Evolutionary conservation across 2,113 vertebrate species (phyloP), one percentile per base, ranked within the genome.

Genomic region (Lichenostomus cassidix): DNA sequence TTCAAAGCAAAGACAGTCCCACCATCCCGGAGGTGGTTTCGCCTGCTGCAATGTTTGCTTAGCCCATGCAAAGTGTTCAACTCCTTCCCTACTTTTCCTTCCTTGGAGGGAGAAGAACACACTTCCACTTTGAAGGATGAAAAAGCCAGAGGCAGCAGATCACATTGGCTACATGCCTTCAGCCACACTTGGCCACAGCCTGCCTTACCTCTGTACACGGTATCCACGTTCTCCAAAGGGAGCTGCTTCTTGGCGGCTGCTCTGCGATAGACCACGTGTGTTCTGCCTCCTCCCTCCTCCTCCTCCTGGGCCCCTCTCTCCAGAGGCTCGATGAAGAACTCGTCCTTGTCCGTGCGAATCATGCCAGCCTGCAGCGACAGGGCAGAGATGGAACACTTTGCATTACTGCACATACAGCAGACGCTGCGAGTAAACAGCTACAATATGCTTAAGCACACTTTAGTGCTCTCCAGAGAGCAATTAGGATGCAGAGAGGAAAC

Each of bases 241-340:
- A 98, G 95, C 37, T 95, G 76, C 89, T 95, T 98, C 95, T 98
- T 98, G 70, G 98, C 94, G n/a, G 98, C 98, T 1, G 98, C 98
- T 35, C 99, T 98, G 89, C 98, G 99, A 96, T 99, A 99, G 19
- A 99, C 98, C 93, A 99, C 97, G 24, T 99, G 99, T 4, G 98
- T 97, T 67, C 99, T 98, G 62, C 99, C 98, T 94, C 78, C 95
- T 92, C 11, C 97, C 68, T 96, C 97, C 27, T 98, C 98, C 89
- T 98, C 97, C 25, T 97, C 98, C 21, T 95, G 94, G 96, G 84
- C 97, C 10, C 98, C 98, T 74, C 97, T 98, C 96, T 99, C 98
- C 96, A 99, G 94, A 4, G 99, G 99, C 92, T 99, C 99, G 14
- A 99, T 99, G 97, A 99, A 99, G 98, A 99, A 99, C 97, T 99